Evolutionary conservation across 2,113 vertebrate genomes (phyloP).

Genomic region (Podilymbus podiceps): DNA sequence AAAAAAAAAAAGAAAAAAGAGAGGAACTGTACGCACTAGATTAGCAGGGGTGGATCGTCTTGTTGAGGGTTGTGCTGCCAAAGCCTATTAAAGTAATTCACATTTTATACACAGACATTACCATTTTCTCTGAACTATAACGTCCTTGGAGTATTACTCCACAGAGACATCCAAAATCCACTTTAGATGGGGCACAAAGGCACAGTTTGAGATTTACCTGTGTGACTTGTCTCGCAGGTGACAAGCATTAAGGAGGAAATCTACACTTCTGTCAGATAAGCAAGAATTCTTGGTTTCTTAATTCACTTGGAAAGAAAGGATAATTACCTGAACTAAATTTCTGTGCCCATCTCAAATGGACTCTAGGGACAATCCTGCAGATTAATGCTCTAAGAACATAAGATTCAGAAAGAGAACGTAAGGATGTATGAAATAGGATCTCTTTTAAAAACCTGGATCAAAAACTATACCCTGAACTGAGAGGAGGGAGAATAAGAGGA

Average conservation of each 20-base stretch:
- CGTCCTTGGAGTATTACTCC: conserved; percentile 49
- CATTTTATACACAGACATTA: conserved; percentile 54
- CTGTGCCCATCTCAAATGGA: conserved; percentile 60
- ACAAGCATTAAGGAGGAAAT: conserved; percentile 50
- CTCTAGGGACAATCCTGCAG: conserved; percentile 63
- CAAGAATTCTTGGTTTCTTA: conserved; percentile 10
- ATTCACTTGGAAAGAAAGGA: conserved; percentile 66
- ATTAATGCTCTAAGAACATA: conserved; percentile 65
- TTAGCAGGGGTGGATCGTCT: conserved; percentile 19
- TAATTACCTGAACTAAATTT: conserved; percentile 71
- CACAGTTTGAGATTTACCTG: conserved; percentile 54
- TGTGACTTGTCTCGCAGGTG: conserved; percentile 50
- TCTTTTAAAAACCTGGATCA: conserved; percentile 54
- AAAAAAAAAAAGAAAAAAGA: neutral
- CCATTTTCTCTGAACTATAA: conserved; percentile 60
- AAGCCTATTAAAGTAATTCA: conserved; percentile 62
- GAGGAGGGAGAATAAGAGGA: conserved; percentile 12
- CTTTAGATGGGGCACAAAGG: conserved; percentile 43
- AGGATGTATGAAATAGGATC: conserved; percentile 66
- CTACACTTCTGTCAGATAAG: conserved; percentile 52
- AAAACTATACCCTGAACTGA: neutral
- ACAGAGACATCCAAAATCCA: conserved; percentile 51
- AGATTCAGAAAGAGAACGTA: conserved; percentile 31
- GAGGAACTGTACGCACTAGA: neutral
- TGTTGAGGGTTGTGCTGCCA: conserved; percentile 54